These are phyloP conservation scores for Oceanites oceanicus DNA, from an alignment of 2,113 vertebrate genomes.

Conservation along the genomic window DNA sequence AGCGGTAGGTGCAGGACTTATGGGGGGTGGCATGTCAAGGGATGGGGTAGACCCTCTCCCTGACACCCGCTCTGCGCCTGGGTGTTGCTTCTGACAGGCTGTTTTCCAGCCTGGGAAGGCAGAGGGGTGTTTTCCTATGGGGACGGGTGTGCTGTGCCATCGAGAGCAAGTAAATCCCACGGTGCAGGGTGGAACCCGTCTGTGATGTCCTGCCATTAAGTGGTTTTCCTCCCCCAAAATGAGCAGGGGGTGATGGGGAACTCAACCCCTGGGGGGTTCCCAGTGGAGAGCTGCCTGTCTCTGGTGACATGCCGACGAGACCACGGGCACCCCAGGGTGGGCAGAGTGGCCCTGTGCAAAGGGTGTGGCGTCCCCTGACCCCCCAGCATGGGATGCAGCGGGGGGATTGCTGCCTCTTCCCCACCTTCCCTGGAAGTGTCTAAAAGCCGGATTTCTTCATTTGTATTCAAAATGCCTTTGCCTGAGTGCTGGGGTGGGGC, in stretches of 20 bases:
- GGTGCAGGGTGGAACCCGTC: fast-evolving
- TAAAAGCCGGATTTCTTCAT: neutral
- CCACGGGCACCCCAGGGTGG: fast-evolving
- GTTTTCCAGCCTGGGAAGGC: neutral
- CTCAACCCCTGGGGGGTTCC: fast-evolving
- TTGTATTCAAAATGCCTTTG: neutral
- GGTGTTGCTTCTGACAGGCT: fast-evolving
- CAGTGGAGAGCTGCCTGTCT: neutral
- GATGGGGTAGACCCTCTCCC: neutral
- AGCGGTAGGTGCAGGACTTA: conserved; percentile 74
- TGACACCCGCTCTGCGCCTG: fast-evolving
- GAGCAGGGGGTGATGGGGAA: neutral
- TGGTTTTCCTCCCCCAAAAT: fast-evolving
- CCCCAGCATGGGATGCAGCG: fast-evolving
- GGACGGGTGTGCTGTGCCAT: neutral
- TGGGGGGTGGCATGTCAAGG: fast-evolving
- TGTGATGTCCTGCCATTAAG: neutral
- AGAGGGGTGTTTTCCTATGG: fast-evolving
- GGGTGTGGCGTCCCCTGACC: neutral
- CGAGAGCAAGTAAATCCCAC: neutral
- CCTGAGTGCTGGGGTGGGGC: neutral
- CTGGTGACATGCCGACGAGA: fast-evolving
- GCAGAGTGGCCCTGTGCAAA: neutral
- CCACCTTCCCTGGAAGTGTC: neutral
- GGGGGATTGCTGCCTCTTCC: neutral